A percentile compares a stretch with the other conserved stretches of the same genome.
phyloP scores from a whole-genome alignment of 2,888 invertebrate genomes.

The Asteroscopus sphinx region DNA sequence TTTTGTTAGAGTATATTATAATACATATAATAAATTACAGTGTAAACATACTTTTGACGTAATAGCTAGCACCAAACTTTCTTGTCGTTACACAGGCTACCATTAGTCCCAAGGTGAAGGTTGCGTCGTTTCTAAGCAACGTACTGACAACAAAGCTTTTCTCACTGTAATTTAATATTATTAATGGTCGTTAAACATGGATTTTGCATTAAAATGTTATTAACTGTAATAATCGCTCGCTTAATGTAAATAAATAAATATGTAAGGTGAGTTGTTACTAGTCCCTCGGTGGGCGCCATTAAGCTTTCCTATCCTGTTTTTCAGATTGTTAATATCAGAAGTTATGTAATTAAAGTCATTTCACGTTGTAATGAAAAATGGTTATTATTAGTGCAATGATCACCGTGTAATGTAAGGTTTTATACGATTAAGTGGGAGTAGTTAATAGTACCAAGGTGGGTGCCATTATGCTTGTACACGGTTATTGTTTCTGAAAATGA shows the following conservation, averaged over 20 bases:
- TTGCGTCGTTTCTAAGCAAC: slow-evolving; percentile 62
- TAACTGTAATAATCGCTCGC: slow-evolving; percentile 49
- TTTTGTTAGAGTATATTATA: slow-evolving; percentile 20
- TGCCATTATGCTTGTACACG: slow-evolving; percentile 42
- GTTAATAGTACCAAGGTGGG: slow-evolving; percentile 45
- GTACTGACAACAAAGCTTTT: slow-evolving; percentile 63
- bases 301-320: too few relatives aligned
- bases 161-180: slow-evolving; percentile 52
- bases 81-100: slow-evolving; percentile 41
- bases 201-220: slow-evolving; percentile 59
- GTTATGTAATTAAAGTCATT: too few relatives aligned
- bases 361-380: too few relatives aligned
- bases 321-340: too few relatives aligned
- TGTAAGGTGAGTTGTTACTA: not conserved
- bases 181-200: slow-evolving; percentile 59
- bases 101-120: slow-evolving; percentile 63
- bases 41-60: slow-evolving; percentile 30
- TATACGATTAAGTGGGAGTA: slow-evolving; percentile 5
- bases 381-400: too few relatives aligned
- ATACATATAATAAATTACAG: slow-evolving; percentile 17
- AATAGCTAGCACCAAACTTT: slow-evolving; percentile 43
- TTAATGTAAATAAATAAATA: slow-evolving; percentile 40
- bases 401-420: not conserved
- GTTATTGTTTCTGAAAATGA: slow-evolving; percentile 35
- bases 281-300: too few relatives aligned